phyloP scores from a whole-genome alignment of 2,888 invertebrate species.

The Chymomyza fuscimana region DNA sequence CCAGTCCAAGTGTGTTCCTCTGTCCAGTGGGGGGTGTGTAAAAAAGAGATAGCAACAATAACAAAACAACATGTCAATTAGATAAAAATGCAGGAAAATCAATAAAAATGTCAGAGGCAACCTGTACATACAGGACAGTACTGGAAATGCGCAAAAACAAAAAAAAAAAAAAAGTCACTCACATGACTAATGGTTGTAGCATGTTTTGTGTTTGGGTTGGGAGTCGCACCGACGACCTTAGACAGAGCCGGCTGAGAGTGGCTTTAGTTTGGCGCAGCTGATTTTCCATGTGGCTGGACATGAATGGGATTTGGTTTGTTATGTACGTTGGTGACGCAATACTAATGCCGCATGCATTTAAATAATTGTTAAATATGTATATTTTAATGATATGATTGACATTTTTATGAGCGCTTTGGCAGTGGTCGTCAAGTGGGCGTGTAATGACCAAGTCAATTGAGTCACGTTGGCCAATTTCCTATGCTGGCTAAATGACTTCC shows the following conservation, averaged over 20 bases:
- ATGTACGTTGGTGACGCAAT: slow-evolving; percentile 50
- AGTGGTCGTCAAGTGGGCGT: neutral
- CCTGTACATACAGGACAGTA: slow-evolving; percentile 17
- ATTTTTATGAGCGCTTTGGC: slow-evolving; percentile 24
- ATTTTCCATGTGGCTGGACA: slow-evolving; percentile 48
- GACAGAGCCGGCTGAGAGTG: neutral
- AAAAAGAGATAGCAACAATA: slow-evolving; percentile 66
- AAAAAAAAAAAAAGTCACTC: slow-evolving; percentile 15
- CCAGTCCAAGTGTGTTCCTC: neutral
- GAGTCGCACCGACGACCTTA: neutral
- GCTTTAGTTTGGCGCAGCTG: slow-evolving; percentile 35
- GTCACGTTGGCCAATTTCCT: slow-evolving; percentile 47
- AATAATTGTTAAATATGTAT: slow-evolving; percentile 57
- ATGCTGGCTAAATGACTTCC: slow-evolving; percentile 10
- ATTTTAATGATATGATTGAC: slow-evolving; percentile 61
- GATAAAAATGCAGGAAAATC: slow-evolving; percentile 71
- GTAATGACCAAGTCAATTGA: neutral
- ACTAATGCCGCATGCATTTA: slow-evolving; percentile 30
- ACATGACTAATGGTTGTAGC: slow-evolving; percentile 11
- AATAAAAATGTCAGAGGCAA: slow-evolving; percentile 52
- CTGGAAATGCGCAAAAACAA: slow-evolving; percentile 49
- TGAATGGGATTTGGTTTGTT: slow-evolving; percentile 35
- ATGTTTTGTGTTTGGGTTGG: neutral
- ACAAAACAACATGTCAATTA: slow-evolving; percentile 75
- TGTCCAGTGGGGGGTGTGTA: neutral